Evolutionary conservation across 2,888 invertebrate genomes (phyloP), one percentile per base, ranked within the genome.

Genomic region (Corythucha ciliata): DNA sequence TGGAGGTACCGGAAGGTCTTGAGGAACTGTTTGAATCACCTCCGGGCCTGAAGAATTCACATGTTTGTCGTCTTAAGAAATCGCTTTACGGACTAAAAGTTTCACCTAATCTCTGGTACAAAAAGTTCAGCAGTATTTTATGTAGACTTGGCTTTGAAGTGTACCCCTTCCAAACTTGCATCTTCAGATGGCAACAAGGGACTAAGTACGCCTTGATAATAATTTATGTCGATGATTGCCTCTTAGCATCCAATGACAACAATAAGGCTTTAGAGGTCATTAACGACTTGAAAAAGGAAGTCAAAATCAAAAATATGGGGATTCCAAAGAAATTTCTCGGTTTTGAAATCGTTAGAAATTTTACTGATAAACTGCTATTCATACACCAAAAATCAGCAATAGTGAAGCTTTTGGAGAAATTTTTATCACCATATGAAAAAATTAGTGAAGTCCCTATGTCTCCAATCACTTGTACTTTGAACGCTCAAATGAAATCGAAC

Each of bases 61-160:
- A 49, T 40, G 41, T 49, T 20, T 41, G 49, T 24, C 14, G 41
- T 27, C 41, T 41, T 8, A 39, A 49, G 25, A 40, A 26, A 26
- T 49, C 49, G 12, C 32, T 49, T 21, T 49, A 49, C 25, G 48
- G 48, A 42, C 27, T 42, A 16, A 42, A 42, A 18, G 42, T 42
- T 26, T 42, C 42, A 4, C 42, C 42, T 8, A 42, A 42, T 18
- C 16, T 42, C 6, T 42, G 42, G 42, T 42, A 42, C 16, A 42
- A 42, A 16, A 42, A 42, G 16, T 42, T 42, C 16, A 42, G 42
- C 27, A 14, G 18, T 8, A 21, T 42, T 18, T 18, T 42, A 29
- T 16, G 16, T 6, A 42, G 27, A 42, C 16, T 42, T 14, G 42
- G 42, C 16, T 42, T 42, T 26, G 7, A 7, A 8, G 20, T 14